Base-by-base conservation (phyloP, 2,113 vertebrate species). In the Neodontobutis hainanensis region DNA sequence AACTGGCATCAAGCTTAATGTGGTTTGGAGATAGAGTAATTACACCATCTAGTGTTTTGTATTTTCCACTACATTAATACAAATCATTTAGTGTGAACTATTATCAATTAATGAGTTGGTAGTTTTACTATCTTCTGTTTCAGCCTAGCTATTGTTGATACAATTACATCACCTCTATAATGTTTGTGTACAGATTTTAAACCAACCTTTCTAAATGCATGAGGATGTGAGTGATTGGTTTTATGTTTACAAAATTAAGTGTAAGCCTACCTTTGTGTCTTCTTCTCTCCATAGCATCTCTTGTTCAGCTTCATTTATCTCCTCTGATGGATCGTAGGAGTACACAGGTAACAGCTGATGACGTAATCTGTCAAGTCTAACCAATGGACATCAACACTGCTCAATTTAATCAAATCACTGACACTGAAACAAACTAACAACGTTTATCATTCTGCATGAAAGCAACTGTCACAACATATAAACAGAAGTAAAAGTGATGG, bases 301-400 rank as follows among this genome's bases (percentile, higher is more conserved):
- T 73, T 96, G 95, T 64, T 99, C 97, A 0, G 93, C 95, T 77
- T 98, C 97, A 0, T 94, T 93, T 5, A 96, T 88, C 65, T 99
- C 97, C 79, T 98, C 97, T 0, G 95, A 92, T 0, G 97, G 96
- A 87, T 99, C 97, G 0, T 98, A 98, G 8, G 95, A 94, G 75
- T 99, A 99, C 80, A 97, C 92, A 11, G 97, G 96, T 36, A 99
- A 91, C 80, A 99, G 88, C 71, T 97, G 97, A 85, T 98, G 97
- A 3, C 97, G 94, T 12, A 99, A 92, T 44, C 94, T 85, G 86
- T 98, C 96, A 11, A 94, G 92, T 84, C 97, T 99, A 77, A 60
- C 7, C 35, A 68, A 43, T 65, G 16, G 3, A 4, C 6, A 27
- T 35, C 11, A 61, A 40, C 1, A 27, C 0, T 35, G 11, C 38